A percentile compares a stretch with the other conserved stretches of the same genome.
Conservation (phyloP, 2,888 invertebrate genomes). For the Adelognathus sp. region DNA sequence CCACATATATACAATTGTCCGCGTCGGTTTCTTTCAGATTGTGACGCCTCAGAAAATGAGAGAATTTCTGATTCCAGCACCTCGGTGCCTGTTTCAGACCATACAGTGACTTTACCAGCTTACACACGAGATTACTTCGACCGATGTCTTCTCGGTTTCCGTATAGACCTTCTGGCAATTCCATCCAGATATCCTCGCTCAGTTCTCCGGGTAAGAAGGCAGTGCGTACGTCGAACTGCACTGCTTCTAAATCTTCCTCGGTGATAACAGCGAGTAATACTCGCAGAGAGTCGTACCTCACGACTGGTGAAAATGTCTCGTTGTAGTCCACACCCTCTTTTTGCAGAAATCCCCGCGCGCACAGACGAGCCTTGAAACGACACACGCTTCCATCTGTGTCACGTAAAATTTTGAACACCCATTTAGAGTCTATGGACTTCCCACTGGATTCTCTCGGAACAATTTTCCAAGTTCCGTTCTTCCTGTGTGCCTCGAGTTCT, state of each 20-base stretch:
- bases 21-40: conserved; percentile 65
- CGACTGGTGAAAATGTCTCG: conserved; percentile 24
- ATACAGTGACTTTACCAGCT: conserved; percentile 64
- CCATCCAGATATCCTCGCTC: conserved; percentile 30
- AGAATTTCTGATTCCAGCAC: conserved; percentile 61
- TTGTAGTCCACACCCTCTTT: conserved; percentile 11
- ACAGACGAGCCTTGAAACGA: conserved; percentile 8
- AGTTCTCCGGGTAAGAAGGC: conserved; percentile 24
- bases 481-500: not conserved
- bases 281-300: conserved; percentile 23
- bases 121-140: too few species aligned
- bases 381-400: not conserved
- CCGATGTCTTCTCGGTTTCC: too few species aligned
- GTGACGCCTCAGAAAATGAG: conserved; percentile 41
- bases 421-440: conserved; percentile 12
- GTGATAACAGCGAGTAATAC: not conserved
- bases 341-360: conserved; percentile 22
- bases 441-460: not conserved
- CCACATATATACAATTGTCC: conserved; percentile 70
- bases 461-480: conserved; percentile 1
- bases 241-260: not conserved
- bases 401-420: not conserved
- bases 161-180: conserved; percentile 2
- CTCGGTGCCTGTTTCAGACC: conserved; percentile 67
- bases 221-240: conserved; percentile 36